These are phyloP conservation scores for Elephantulus edwardii DNA, from an alignment of 2,113 vertebrate genomes.

Conservation along the genomic window DNA sequence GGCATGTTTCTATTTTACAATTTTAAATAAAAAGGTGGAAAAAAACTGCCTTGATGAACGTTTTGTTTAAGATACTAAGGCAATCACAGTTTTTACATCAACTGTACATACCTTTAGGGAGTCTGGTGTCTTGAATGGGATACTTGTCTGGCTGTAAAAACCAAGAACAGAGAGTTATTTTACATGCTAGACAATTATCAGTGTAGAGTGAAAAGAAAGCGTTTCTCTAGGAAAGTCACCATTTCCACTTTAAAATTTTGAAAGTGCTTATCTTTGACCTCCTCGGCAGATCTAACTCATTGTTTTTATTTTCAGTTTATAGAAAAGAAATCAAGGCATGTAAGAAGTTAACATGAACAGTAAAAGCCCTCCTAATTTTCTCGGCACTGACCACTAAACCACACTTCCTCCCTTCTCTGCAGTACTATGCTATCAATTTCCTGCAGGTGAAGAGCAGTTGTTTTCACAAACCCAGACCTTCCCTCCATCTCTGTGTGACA, in stretches of 20 bases:
- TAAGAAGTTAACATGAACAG: neutral
- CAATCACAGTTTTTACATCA: slow-evolving; percentile 25
- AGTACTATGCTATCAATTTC: neutral
- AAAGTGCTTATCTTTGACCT: neutral
- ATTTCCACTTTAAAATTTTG: slow-evolving; percentile 7
- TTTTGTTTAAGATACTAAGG: slow-evolving; percentile 9
- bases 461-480: neutral
- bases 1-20: neutral
- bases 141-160: slow-evolving; percentile 91
- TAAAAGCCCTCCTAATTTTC: neutral
- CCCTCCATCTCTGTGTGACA: neutral
- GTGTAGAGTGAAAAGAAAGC: slow-evolving; percentile 52
- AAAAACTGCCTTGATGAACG: neutral
- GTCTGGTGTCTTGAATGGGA: slow-evolving; percentile 94
- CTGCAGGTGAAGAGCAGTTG: neutral
- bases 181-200: slow-evolving; percentile 12
- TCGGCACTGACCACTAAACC: slow-evolving; percentile 45
- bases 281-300: neutral
- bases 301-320: neutral
- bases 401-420: slow-evolving; percentile 29
- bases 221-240: slow-evolving; percentile 25
- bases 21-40: slow-evolving; percentile 20
- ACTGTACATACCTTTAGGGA: slow-evolving; percentile 88
- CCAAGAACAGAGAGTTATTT: slow-evolving; percentile 69
- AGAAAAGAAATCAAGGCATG: neutral